These are phyloP conservation scores for Mechanitis messenoides DNA, from an alignment of 2,888 invertebrate species.

Conservation along the genomic window DNA sequence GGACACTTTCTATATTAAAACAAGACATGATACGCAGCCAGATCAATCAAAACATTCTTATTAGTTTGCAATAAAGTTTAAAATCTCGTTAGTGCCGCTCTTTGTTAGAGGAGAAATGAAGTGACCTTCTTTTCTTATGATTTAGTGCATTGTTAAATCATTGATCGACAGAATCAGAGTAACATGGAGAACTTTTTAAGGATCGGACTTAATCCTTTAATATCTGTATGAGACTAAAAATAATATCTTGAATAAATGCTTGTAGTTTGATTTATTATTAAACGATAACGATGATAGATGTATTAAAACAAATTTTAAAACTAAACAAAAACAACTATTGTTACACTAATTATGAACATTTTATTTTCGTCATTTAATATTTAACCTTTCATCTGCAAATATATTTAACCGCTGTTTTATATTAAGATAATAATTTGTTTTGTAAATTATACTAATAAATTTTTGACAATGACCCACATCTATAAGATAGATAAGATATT, in stretches of 20 bases:
- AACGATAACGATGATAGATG: not conserved
- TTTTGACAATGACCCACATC: not conserved
- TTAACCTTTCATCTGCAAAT: not conserved
- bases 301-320: too few relatives aligned
- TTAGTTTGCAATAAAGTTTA: constrained; percentile 41
- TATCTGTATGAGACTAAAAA: too few relatives aligned
- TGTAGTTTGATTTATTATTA: too few relatives aligned
- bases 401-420: constrained; percentile 5
- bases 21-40: constrained; percentile 45
- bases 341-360: too few relatives aligned
- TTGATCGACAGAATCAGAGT: not conserved
- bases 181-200: not conserved
- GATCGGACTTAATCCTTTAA: too few relatives aligned
- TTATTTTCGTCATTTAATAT: too few relatives aligned
- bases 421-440: not conserved
- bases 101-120: constrained; percentile 48
- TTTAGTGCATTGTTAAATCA: constrained; percentile 21
- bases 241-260: too few relatives aligned
- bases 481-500: not conserved
- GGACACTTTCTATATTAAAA: constrained; percentile 64
- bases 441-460: not conserved
- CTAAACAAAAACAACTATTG: too few relatives aligned
- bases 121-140: constrained; percentile 43
- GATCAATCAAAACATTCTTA: constrained; percentile 33
- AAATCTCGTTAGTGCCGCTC: constrained; percentile 34